These are phyloP conservation scores for Tragelaphus buxtoni DNA, from an alignment of 2,113 vertebrate species.

Conservation along the genomic window DNA sequence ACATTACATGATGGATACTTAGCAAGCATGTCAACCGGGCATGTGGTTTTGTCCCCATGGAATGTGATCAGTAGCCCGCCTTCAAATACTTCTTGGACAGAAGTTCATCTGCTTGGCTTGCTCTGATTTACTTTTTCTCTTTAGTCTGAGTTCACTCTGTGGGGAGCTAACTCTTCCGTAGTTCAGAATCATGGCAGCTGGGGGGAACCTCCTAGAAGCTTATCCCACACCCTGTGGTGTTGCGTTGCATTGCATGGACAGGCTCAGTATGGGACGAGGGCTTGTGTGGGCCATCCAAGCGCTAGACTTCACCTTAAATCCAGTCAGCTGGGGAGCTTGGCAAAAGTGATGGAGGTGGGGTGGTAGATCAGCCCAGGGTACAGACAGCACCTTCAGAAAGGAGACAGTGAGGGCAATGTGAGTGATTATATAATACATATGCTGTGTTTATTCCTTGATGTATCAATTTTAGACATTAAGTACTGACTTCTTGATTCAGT, in stretches of 20 bases:
- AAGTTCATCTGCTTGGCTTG: neutral
- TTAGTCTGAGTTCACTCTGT: neutral
- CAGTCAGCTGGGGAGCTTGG: neutral
- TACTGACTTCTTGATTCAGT: neutral
- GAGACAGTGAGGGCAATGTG: neutral
- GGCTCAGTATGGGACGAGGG: neutral
- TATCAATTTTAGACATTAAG: neutral
- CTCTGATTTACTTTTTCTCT: neutral
- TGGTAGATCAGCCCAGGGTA: neutral
- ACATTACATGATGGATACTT: accelerated
- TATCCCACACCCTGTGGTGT: accelerated
- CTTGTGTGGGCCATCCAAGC: neutral
- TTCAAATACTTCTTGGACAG: neutral
- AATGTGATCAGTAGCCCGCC: too few relatives aligned
- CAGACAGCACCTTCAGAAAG: neutral
- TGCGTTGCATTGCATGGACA: neutral
- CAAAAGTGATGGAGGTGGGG: neutral
- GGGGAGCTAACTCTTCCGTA: neutral
- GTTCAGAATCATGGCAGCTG: neutral
- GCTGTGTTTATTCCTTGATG: neutral
- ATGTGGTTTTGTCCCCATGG: accelerated
- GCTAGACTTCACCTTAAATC: neutral
- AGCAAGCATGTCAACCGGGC: accelerated
- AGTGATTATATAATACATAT: neutral
- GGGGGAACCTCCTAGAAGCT: neutral